Percentiles rank a stretch among this genome's conserved stretches.
These are phyloP conservation scores for Paradisaea rubra DNA, from an alignment of 2,113 vertebrate genomes.

Conservation along the genomic window DNA sequence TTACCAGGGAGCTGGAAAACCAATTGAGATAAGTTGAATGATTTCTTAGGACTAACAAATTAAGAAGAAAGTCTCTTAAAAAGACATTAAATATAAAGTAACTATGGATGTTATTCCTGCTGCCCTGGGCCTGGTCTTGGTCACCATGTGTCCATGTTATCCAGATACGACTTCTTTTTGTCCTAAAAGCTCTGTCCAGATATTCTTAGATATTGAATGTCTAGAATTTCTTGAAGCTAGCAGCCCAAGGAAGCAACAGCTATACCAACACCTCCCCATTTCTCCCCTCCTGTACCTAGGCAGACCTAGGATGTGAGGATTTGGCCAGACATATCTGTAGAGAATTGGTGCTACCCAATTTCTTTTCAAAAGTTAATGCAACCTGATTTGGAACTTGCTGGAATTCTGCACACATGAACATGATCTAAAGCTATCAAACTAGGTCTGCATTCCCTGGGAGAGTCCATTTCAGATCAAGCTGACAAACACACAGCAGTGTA, in stretches of 20 bases:
- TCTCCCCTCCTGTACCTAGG: neutral
- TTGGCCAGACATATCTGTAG: neutral
- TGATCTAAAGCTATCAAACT: neutral
- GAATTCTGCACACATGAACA: neutral
- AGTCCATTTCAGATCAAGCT: neutral
- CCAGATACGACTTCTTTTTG: neutral
- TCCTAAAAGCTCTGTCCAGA: neutral
- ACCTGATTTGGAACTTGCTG: neutral
- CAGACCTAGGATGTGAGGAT: neutral
- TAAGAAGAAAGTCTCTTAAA: neutral
- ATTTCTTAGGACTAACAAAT: neutral
- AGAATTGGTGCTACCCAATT: neutral
- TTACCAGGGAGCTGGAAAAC: neutral
- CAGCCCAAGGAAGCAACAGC: neutral
- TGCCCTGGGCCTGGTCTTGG: neutral
- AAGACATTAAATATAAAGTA: neutral
- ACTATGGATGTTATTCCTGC: neutral
- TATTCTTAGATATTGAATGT: neutral
- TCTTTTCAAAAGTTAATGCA: neutral
- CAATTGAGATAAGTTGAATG: neutral
- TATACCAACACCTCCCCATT: neutral
- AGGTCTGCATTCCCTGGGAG: neutral
- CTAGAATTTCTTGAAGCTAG: neutral
- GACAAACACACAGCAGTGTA: neutral
- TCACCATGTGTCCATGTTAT: neutral